Base-by-base conservation (phyloP, 2,888 invertebrate genomes). In the Marronus borbonicus region DNA sequence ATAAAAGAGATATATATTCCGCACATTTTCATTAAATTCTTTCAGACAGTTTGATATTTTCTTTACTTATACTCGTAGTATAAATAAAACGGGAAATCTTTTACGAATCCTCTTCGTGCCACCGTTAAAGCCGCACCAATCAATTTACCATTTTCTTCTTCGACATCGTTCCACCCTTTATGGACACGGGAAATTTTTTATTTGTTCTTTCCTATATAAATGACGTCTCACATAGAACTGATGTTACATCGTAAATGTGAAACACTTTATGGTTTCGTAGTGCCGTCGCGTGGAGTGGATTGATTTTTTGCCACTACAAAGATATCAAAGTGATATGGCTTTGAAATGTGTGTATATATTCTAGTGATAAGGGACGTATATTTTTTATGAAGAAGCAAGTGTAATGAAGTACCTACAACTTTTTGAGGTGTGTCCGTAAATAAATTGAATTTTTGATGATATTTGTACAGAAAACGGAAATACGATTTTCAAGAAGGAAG, bases 171-270 rank as follows among this genome's bases (percentile, higher is more conserved):
- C 39, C 49, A 24, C 60, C 24, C 60, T 62, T 44, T 44, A 74
- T 74, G 60, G 60, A 74, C 14, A 39, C 44, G 49, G 60, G 36
- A 55, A 60, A 44, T 74, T 74, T 72, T 74, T 60, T 74, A 74
- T 60, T 74, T 74, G 72, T 74, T 74, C 44, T 74, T n/a, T 72
- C 12, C 58, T 39, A 44, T 60, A 74, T 74, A 74, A 74, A 74
- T 74, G 60, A 74, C 60, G 49, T 60, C 62, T 74, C 44, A 39
- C 44, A 72, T 36, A 39, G 44, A 72, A 72, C 72, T 36, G 72
- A 60, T 44, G 60, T 72, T 52, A 44, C 69, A 69, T 69, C 69
- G 70, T 70, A 70, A 70, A 70, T 55, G 72, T 49, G 60, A 60
- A 60, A 74, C 72, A 60, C 49, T 74, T 74, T 74, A 74, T 74